These are phyloP conservation scores for Bergia sp. DNA, from an alignment of 92 coral and sea anemone species.

Conservation along the genomic window DNA sequence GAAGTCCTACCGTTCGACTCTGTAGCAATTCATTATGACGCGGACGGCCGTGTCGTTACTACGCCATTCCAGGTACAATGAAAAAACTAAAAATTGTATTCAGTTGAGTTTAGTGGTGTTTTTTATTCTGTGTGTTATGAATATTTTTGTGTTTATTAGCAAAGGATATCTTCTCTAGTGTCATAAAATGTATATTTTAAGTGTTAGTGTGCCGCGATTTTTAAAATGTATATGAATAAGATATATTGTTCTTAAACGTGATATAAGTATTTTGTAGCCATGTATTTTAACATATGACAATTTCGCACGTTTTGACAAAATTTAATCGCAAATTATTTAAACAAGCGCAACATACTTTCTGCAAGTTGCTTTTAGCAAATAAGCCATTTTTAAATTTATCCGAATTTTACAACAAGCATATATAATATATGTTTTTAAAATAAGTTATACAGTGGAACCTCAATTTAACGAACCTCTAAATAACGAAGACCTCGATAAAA, in stretches of 20 bases:
- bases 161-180: not conserved
- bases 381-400: not conserved
- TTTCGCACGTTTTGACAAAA: no score
- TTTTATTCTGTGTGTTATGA: no score
- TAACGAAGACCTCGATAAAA: no score
- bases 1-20: conserved; percentile 24
- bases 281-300: not conserved
- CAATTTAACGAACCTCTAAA: no score
- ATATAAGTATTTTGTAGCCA: not conserved
- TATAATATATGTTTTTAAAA: no score
- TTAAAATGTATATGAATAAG: no score
- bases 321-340: no score
- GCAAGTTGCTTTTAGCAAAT: not conserved
- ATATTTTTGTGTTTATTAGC: no score
- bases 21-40: not conserved
- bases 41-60: not conserved
- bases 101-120: not conserved
- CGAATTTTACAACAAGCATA: not conserved
- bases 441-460: no score
- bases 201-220: no score
- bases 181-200: not conserved
- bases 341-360: not conserved
- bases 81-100: not conserved
- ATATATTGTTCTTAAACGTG: not conserved
- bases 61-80: conserved; percentile 34